phyloP scores from a whole-genome alignment of 2,797 vertebrate species.

The Poeciliopsis turneri region DNA sequence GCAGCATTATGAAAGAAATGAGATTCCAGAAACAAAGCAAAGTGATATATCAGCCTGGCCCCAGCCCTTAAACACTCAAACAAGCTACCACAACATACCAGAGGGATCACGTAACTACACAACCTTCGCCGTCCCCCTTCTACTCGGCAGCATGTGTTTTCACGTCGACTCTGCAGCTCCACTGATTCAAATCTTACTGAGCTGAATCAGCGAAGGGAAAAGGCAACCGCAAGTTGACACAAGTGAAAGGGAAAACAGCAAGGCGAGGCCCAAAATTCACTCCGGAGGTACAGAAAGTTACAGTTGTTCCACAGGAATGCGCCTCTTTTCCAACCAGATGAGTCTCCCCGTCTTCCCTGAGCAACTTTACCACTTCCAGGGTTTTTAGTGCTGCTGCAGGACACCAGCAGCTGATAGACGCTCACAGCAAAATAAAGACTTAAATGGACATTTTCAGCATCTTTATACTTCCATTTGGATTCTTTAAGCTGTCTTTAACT shows the following conservation, averaged over 20 bases:
- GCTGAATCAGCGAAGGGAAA: constrained; percentile 59
- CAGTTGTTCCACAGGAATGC: neutral
- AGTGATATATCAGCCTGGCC: constrained; percentile 26
- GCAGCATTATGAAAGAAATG: neutral
- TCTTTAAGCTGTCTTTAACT: too few relatives aligned
- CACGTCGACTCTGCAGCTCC: constrained; percentile 21
- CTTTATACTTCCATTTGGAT: neutral
- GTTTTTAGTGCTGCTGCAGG: neutral
- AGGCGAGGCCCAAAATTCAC: neutral
- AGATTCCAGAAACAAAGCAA: constrained; percentile 18
- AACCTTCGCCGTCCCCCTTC: constrained; percentile 40
- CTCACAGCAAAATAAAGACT: neutral
- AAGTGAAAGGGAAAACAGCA: constrained; percentile 37
- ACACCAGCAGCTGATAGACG: neutral
- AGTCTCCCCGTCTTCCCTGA: neutral
- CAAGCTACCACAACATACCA: constrained; percentile 64
- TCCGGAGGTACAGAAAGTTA: neutral
- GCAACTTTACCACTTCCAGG: neutral
- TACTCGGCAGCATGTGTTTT: constrained; percentile 46
- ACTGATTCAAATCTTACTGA: constrained; percentile 21
- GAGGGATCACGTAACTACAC: constrained; percentile 51
- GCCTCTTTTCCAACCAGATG: neutral
- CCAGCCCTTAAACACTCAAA: constrained; percentile 39
- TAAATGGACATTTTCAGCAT: too few relatives aligned
- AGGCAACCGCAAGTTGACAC: constrained; percentile 44